Evolutionary conservation across 2,888 invertebrate species (phyloP), one percentile per base, ranked within the genome.

Genomic region (Lucinisca nassula): DNA sequence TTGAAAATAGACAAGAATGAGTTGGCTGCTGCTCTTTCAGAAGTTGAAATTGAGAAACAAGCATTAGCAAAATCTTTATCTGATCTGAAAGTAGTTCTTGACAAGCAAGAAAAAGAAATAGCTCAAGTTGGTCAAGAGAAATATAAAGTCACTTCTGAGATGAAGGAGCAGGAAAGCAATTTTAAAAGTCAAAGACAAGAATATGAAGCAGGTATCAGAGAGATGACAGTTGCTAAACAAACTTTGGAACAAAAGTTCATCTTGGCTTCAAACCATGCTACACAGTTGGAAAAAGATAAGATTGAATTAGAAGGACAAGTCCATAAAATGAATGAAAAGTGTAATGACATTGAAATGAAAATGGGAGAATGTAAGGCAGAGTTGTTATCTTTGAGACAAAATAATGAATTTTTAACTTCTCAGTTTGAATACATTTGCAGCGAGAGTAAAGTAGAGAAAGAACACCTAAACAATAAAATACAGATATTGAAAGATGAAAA

Each of bases 381-480:
- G 17, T n/a, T 77, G 21, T 0, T 8, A 17, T 3, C 45, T n/a
- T n/a, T 35, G 35, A 72, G 32, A 49, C 27, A 40, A 70, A 35
- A 72, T 30, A 32, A 67, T 21, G 35, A 32, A 4, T 8, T 1
- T 17, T 67, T 67, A 67, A 67, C 17, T 1, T 2, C 1, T 3
- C 4, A 67, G 17, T 6, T 67, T 35, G 67, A 67, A 35, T 17
- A 74, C 24, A 3, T 40, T 6, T 24, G 24, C 14, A 40, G 1
- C 24, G 17, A 3, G n/a, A 32, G 38, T 40, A 49, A 74, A 32
- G 10, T 67, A 21, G 81, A 37, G 73, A 49, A 73, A 38, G 72
- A 49, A 45, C 30, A 30, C 55, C 35, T 85, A 45, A 76, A 77
- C 27, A 81, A 80, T 38, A 77, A 76, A 27, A 77, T 73, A 21